Base-by-base conservation (phyloP, 2,888 invertebrate genomes). In the Nematopogon swammerdamellus region DNA sequence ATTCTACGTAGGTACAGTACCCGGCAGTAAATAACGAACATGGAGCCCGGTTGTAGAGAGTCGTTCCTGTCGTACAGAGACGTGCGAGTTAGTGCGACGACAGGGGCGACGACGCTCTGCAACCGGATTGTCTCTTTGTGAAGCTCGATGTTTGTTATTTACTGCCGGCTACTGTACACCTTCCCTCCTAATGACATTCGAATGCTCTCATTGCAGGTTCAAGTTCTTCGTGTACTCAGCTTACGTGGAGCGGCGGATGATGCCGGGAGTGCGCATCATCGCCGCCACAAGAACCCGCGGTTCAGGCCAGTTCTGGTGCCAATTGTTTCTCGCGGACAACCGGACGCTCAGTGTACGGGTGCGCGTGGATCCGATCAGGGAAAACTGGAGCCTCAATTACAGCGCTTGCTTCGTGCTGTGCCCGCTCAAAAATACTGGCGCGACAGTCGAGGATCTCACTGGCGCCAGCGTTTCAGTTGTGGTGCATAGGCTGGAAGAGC, bases 171-270 rank as follows among this genome's bases (percentile, higher is more conserved):
- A n/a, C n/a, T n/a, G n/a, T n/a, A n/a, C n/a, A n/a, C n/a, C n/a
- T n/a, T n/a, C n/a, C n/a, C n/a, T n/a, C n/a, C n/a, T n/a, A n/a
- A n/a, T n/a, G n/a, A n/a, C n/a, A n/a, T n/a, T n/a, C n/a, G n/a
- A n/a, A n/a, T n/a, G n/a, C n/a, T 49, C 46, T 57, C 52, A 51
- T 80, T 79, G 19, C 77, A 89, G 92, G 67, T 91, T 86, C 68
- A 92, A 91, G 68, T 95, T 95, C 77, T 93, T 87, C 76, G 93
- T 95, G 48, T 95, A 92, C 65, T 94, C 95, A 10, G 95, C 95
- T 47, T 95, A 89, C 65, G 91, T 88, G 64, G 95, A 95, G 72
- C 82, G 86, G 47, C 83, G 92, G 56, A 83, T 82, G 50, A 73
- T 84, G 54, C 83, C 87, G 46, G 79, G 85, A 8, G 84, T 95